phyloP scores from a whole-genome alignment of 2,113 vertebrate genomes.

The Sebastes fasciatus region DNA sequence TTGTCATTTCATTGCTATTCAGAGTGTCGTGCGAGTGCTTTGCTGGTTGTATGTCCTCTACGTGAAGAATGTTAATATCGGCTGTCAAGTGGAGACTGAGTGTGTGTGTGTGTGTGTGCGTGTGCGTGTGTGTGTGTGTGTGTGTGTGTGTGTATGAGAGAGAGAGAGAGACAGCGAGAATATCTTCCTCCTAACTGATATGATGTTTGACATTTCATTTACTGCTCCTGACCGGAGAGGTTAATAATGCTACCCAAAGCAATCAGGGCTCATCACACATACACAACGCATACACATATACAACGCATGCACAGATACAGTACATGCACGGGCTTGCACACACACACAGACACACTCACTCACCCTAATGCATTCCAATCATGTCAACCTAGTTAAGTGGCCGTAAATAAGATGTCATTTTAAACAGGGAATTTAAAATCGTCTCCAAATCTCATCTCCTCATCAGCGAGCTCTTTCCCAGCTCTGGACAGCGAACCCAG shows the following conservation, averaged over 20 bases:
- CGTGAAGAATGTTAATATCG: slow-evolving; percentile 61
- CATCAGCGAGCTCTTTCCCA: slow-evolving; percentile 27
- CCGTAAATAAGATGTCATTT: slow-evolving; percentile 74
- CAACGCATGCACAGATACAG: neutral
- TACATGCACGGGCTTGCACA: neutral
- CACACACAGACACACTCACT: neutral
- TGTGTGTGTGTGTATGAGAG: slow-evolving; percentile 40
- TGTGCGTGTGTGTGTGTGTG: slow-evolving; percentile 17
- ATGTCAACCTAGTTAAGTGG: slow-evolving; percentile 60
- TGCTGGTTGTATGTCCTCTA: slow-evolving; percentile 38
- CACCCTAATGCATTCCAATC: slow-evolving; percentile 64
- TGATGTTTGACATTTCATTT: slow-evolving; percentile 85
- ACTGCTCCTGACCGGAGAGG: slow-evolving; percentile 77
- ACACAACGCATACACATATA: slow-evolving; percentile 6
- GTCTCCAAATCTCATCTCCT: slow-evolving; percentile 43
- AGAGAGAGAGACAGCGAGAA: slow-evolving; percentile 37
- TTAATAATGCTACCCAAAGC: slow-evolving; percentile 82
- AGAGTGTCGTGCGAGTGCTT: slow-evolving; percentile 43
- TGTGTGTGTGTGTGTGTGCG: slow-evolving; percentile 44
- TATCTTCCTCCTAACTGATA: slow-evolving; percentile 75
- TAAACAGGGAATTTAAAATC: slow-evolving; percentile 57
- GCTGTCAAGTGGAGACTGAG: slow-evolving; percentile 29
- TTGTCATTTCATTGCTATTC: slow-evolving; percentile 68
- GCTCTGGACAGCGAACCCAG: slow-evolving; percentile 1
- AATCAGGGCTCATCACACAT: slow-evolving; percentile 58